Conservation (phyloP, 2,113 vertebrate genomes). For the Pelodiscus sinensis region DNA sequence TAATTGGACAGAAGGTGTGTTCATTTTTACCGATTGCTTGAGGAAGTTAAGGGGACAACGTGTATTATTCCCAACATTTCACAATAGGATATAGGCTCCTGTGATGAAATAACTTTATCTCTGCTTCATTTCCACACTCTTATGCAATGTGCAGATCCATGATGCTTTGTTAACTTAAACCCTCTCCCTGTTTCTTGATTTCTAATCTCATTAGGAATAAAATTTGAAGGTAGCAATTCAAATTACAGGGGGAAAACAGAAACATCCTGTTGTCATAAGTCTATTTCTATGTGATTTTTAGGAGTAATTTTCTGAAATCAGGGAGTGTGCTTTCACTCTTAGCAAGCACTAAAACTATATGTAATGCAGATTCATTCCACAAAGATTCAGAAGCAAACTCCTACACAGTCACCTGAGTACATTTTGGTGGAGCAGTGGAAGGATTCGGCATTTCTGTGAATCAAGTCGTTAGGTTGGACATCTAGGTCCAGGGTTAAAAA, state of each 20-base stretch:
- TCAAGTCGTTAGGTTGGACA: slow-evolving; percentile 68
- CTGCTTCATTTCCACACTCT: neutral
- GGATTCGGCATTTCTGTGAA: slow-evolving; percentile 55
- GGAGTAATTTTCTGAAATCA: neutral
- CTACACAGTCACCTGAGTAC: neutral
- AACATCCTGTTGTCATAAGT: neutral
- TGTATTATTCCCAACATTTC: neutral
- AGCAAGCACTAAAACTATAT: neutral
- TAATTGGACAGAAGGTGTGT: neutral
- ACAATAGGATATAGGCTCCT: neutral
- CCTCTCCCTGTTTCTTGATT: neutral
- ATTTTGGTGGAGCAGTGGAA: neutral
- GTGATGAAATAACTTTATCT: neutral
- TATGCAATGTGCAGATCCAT: neutral
- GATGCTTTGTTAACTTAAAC: neutral
- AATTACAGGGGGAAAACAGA: slow-evolving; percentile 3
- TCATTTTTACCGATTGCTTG: neutral
- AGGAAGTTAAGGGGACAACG: neutral
- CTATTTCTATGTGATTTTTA: neutral
- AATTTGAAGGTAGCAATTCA: slow-evolving; percentile 10
- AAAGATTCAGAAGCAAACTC: neutral
- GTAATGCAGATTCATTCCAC: neutral
- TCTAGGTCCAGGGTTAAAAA: slow-evolving; percentile 55
- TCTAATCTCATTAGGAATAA: slow-evolving; percentile 14
- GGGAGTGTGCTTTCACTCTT: neutral